Evolutionary conservation across 2,113 vertebrate species (phyloP).

Genomic region (Sinocyclocheilus rhinocerous): DNA sequence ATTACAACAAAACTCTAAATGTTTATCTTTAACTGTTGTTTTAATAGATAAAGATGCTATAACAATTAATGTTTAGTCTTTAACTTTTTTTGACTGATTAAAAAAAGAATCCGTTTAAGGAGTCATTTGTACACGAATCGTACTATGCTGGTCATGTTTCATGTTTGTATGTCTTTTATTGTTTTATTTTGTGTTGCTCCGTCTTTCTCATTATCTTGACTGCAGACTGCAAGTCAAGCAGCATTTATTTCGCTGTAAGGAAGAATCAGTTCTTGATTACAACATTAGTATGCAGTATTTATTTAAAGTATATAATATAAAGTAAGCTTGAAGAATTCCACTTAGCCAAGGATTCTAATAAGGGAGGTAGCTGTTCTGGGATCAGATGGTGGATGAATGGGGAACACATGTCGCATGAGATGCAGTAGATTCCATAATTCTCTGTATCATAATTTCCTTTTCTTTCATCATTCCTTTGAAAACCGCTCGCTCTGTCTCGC

Average conservation of each 20-base stretch:
- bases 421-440: background rate
- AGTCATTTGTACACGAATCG: too few species aligned
- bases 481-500: background rate
- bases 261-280: background rate
- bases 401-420: constrained; percentile 16
- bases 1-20: too few species aligned
- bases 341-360: background rate
- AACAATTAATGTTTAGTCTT: too few species aligned
- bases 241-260: too few species aligned
- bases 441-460: constrained; percentile 17
- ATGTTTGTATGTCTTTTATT: too few species aligned
- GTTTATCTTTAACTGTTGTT: too few species aligned
- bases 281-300: background rate
- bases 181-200: too few species aligned
- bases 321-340: background rate
- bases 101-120: too few species aligned
- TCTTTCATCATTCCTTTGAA: constrained; percentile 7
- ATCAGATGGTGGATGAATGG: background rate
- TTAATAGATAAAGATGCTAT: too few species aligned
- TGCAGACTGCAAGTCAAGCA: too few species aligned
- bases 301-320: background rate
- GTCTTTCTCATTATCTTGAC: background rate
- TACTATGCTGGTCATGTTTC: too few species aligned
- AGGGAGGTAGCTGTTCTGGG: background rate
- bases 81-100: too few species aligned